Conservation (phyloP, 2,797 vertebrate genomes). For the Enteromius trimaculatus region DNA sequence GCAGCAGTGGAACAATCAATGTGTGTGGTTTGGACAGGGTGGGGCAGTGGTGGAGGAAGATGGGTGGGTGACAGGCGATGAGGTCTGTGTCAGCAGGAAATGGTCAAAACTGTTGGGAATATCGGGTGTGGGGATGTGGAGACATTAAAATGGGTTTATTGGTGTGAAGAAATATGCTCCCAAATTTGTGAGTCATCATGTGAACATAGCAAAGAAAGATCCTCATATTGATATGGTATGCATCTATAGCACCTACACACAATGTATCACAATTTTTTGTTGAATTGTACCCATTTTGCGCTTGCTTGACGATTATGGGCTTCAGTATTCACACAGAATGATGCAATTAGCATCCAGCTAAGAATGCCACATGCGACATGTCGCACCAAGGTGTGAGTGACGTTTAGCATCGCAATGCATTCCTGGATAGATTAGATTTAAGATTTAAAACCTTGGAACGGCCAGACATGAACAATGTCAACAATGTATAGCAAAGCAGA, state of each 20-base stretch:
- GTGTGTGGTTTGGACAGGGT: slow-evolving; percentile 59
- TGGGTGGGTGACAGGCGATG: neutral
- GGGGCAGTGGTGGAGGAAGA: slow-evolving; percentile 7
- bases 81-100: neutral
- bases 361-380: slow-evolving; percentile 39
- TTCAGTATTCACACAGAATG: neutral
- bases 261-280: neutral
- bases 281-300: neutral
- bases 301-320: neutral
- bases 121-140: neutral
- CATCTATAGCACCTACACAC: neutral
- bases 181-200: neutral
- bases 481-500: slow-evolving; percentile 43
- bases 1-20: slow-evolving; percentile 64
- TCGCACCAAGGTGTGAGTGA: slow-evolving; percentile 22
- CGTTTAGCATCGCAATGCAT: slow-evolving; percentile 49
- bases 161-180: neutral
- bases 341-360: neutral
- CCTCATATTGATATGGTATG: neutral
- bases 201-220: neutral
- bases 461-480: slow-evolving; percentile 24
- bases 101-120: neutral
- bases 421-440: slow-evolving; percentile 55
- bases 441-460: slow-evolving; percentile 4
- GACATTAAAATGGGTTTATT: neutral